These are phyloP conservation scores for Prunella strophiata DNA, from an alignment of 2,797 vertebrate genomes.

Conservation along the genomic window DNA sequence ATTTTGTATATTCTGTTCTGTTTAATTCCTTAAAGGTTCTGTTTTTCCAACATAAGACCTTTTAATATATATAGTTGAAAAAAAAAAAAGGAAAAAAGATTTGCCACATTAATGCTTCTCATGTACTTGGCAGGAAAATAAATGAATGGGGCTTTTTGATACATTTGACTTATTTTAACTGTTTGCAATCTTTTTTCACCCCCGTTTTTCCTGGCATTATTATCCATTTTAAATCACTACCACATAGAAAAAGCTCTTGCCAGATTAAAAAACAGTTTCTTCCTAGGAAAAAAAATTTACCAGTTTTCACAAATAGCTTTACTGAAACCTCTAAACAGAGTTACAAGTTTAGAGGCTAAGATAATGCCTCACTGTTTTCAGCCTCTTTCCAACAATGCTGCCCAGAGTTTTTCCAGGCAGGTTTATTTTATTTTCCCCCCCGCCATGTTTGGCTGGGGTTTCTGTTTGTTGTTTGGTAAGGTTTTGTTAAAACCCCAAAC, in stretches of 20 bases:
- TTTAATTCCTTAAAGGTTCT: background rate
- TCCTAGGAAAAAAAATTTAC: background rate
- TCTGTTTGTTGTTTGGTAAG: background rate
- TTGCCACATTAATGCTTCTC: background rate
- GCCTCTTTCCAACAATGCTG: background rate
- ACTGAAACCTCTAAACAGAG: background rate
- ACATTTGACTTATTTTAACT: background rate
- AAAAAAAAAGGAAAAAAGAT: fast-evolving
- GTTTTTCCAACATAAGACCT: background rate
- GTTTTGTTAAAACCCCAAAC: background rate
- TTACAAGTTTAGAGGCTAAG: background rate
- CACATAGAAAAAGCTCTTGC: background rate
- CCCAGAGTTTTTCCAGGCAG: background rate
- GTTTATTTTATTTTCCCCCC: fast-evolving
- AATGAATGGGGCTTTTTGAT: background rate
- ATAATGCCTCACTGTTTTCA: background rate
- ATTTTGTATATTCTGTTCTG: background rate
- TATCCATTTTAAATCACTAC: background rate
- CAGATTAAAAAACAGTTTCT: background rate
- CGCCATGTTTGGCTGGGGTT: background rate
- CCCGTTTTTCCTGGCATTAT: background rate
- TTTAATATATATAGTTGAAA: background rate
- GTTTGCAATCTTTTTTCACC: background rate
- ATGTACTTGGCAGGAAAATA: background rate
- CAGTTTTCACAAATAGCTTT: background rate